Evolutionary conservation across 2,888 invertebrate species (phyloP).

Genomic region (Temnothorax rugatulus): DNA sequence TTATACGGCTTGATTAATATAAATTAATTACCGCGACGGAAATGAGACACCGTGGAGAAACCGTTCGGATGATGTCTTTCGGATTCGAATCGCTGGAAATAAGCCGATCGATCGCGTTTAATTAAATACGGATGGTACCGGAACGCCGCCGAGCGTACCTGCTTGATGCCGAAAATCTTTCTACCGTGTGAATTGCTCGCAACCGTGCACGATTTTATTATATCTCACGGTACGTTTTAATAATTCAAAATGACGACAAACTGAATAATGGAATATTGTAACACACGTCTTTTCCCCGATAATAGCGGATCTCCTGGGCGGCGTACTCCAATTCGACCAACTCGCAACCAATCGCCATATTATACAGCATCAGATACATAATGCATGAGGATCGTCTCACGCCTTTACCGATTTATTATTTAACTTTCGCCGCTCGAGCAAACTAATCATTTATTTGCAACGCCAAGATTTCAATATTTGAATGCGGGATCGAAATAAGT

Average conservation of each 20-base stretch:
- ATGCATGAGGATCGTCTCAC: conserved; percentile 4
- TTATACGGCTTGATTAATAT: conserved; percentile 46
- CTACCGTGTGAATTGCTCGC: background rate
- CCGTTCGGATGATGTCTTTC: background rate
- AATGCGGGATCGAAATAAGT: conserved; percentile 18
- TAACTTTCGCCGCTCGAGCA: conserved; percentile 22
- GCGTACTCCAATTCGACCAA: conserved; percentile 17
- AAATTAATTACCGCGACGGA: conserved; percentile 47
- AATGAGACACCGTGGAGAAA: background rate
- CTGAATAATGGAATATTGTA: conserved; percentile 31
- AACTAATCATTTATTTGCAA: conserved; percentile 44
- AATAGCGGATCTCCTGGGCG: background rate
- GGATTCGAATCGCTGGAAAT: conserved; percentile 35
- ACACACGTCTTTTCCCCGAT: background rate
- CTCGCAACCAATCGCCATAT: conserved; percentile 32
- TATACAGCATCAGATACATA: conserved; percentile 27
- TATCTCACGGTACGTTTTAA: conserved; percentile 3
- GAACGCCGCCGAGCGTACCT: background rate
- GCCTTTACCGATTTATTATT: conserved; percentile 38
- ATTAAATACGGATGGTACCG: conserved; percentile 34
- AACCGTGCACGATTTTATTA: background rate
- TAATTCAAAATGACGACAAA: conserved; percentile 23
- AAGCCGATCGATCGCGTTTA: conserved; percentile 48
- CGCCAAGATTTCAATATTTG: conserved; percentile 36
- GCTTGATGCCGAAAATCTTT: background rate